Evolutionary conservation across 2,113 vertebrate genomes (phyloP), one percentile per base, ranked within the genome.

Genomic region (Lota lota): DNA sequence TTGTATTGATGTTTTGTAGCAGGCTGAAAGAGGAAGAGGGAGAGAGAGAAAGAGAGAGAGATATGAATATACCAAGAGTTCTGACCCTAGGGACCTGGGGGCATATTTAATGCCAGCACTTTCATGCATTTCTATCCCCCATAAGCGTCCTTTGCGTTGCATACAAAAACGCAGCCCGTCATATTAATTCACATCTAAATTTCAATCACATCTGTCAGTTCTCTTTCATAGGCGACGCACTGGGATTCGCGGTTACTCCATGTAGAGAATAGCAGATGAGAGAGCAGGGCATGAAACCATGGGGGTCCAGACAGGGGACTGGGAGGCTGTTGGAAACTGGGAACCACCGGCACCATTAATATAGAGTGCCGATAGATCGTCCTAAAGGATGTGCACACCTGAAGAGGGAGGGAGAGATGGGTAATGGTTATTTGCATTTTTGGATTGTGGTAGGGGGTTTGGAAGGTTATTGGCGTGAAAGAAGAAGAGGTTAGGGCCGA

Each of bases 171-270:
- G 3, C 56, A 58, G 75, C 63, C 58, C 22, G 66, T 76, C 65
- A 76, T 80, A 80, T 86, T 84, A 88, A 88, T 87, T 72, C 68
- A 84, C 78, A 87, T 82, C 75, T 73, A 87, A 80, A 82, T 87
- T 78, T 81, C 47, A 67, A 40, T 83, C 28, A 33, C 28, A 33
- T 33, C 28, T 33, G 76, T 77, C 79, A 69, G 54, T 80, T 81
- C 67, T 78, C 62, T 83, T 83, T 76, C 66, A 75, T 53, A 28
- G 63, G 64, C 60, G 61, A 70, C 69, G 71, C 63, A 74, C 47
- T 47, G 69, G 74, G 64, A 85, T 81, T 70, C 83, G 73, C 70
- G 70, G 64, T 72, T 56, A 68, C 65, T 81, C 67, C 21, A 61
- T 62, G 68, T 66, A 21, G 53, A 71, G 60, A 75, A 68, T 40